phyloP scores from a whole-genome alignment of 2,797 vertebrate species.

The Siniperca undulata region DNA sequence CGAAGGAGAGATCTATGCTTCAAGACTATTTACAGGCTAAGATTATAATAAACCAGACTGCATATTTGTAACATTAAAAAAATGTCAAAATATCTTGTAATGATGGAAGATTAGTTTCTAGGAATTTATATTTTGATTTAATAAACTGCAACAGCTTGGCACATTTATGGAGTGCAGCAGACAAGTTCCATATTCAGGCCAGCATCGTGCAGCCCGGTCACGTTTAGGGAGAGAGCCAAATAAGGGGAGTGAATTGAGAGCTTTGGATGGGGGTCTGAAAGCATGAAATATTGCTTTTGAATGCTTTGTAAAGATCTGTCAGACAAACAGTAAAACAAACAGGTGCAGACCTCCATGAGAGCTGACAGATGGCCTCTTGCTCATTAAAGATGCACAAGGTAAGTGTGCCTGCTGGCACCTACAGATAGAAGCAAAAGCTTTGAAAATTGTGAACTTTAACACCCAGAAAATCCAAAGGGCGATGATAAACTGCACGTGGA shows the following conservation, averaged over 20 bases:
- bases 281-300: conserved; percentile 14
- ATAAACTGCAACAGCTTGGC: conserved; percentile 28
- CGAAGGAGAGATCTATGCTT: conserved; percentile 22
- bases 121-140: conserved; percentile 37
- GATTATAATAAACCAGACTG: conserved; percentile 1
- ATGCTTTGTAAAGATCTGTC: conserved; percentile 4
- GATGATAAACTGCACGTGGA: conserved; percentile 29
- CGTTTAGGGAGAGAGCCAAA: conserved; percentile 20
- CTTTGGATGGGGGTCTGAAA: conserved; percentile 17
- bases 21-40: conserved; percentile 29
- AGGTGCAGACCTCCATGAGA: conserved; percentile 30
- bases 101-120: conserved; percentile 23
- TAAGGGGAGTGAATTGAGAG: background rate
- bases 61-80: conserved; percentile 30
- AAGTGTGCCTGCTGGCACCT: conserved; percentile 14
- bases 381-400: background rate
- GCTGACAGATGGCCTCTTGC: conserved; percentile 24
- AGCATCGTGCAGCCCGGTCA: conserved; percentile 53
- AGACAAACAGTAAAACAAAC: conserved; percentile 28
- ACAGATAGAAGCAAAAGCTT: background rate
- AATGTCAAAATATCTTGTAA: background rate
- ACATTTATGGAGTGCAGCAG: conserved; percentile 32
- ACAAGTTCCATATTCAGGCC: conserved; percentile 17
- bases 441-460: background rate
- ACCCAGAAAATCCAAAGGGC: conserved; percentile 20